Percentiles rank a stretch among this genome's conserved stretches.
Evolutionary conservation across 2,797 vertebrate species (phyloP).

Genomic region (Erpetoichthys calabaricus): DNA sequence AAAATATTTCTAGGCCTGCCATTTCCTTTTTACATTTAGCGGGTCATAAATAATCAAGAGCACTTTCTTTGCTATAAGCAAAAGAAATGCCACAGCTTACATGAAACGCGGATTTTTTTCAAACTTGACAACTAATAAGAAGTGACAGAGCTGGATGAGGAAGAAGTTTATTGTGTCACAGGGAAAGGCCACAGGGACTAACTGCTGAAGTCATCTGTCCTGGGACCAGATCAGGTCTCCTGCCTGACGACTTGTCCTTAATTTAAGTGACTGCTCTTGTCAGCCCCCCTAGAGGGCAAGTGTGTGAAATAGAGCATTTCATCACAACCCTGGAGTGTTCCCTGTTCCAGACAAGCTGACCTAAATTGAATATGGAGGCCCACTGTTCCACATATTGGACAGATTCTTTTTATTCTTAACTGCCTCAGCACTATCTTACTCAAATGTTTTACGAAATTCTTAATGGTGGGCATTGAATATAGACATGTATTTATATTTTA

Average conservation of each 20-base stretch:
- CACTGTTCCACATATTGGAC: slow-evolving; percentile 17
- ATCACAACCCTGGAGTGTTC: slow-evolving; percentile 34
- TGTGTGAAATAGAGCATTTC: slow-evolving; percentile 57
- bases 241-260: slow-evolving; percentile 70
- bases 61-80: slow-evolving; percentile 41
- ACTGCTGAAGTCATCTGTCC: slow-evolving; percentile 34
- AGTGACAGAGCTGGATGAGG: slow-evolving; percentile 62
- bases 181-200: slow-evolving; percentile 46
- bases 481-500: too few species aligned
- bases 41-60: slow-evolving; percentile 53
- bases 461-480: too few species aligned
- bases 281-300: slow-evolving; percentile 46
- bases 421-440: too few species aligned
- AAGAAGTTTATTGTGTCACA: slow-evolving; percentile 29
- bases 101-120: slow-evolving; percentile 32
- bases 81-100: slow-evolving; percentile 27
- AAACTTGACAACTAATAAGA: slow-evolving; percentile 37
- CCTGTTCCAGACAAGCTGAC: slow-evolving; percentile 54
- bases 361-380: slow-evolving; percentile 58
- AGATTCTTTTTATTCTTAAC: too few species aligned
- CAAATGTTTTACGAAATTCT: too few species aligned
- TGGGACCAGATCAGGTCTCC: slow-evolving; percentile 43
- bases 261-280: slow-evolving; percentile 75
- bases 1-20: neutral
- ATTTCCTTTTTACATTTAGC: slow-evolving; percentile 27